Evolutionary conservation across 2,888 invertebrate species (phyloP), one percentile per base, ranked within the genome.

Genomic region (Lottia gigantea): DNA sequence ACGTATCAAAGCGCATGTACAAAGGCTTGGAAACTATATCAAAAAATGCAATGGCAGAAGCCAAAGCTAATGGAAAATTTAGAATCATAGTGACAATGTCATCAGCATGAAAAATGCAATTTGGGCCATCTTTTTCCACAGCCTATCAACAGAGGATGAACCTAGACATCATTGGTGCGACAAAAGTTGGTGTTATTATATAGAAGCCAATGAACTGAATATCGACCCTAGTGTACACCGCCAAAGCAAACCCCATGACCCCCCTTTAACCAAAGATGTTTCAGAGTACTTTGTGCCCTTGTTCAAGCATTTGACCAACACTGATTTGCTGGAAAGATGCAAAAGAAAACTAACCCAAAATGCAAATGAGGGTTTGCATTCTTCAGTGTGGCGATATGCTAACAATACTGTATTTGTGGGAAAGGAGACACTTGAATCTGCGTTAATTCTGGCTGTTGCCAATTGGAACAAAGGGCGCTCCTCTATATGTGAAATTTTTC

Each of bases 121-220:
- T 26, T 69, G 67, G 71, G 64, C 67, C n/a, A 61, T 55, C 15
- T 65, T 70, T 16, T 62, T 63, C 15, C 73, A 73, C 47, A 67
- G 68, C 62, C 46, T 69, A 62, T 62, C 66, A 0, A 70, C 69
- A n/a, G 62, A 61, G 19, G 67, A 67, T 0, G 49, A 63, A 14
- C 71, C 71, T 15, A 46, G 62, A 15, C 71, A 71, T 40, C 23
- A 45, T 6, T 40, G 65, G 12, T 70, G 70, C 63, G 49, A 49
- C 1, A 49, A 49, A 49, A 14, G 14, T 8, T n/a, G 49, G 19
- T 49, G 49, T 49, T 49, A 11, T 19, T 49, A 16, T 19, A 6
- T 2, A 0, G 14, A n/a, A 49, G 19, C 0, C 3, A 1, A 1
- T 8, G 49, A 49, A 49, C 16, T n/a, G 15, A 15, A 19, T 15